Base-by-base conservation (phyloP, 2,797 vertebrate genomes). In the Rhinophrynus dorsalis region DNA sequence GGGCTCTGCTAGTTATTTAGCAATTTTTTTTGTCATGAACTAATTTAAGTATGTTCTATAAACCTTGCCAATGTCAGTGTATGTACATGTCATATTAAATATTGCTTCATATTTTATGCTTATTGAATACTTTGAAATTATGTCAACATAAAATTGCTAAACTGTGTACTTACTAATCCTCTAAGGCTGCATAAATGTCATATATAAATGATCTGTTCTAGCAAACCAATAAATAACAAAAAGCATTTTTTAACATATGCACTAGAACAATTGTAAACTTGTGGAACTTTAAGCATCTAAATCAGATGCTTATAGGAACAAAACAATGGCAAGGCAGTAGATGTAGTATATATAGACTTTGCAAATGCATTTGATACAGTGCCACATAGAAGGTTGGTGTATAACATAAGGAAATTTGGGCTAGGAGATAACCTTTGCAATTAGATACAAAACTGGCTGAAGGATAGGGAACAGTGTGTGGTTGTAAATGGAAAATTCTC, bases 81-180 rank as follows among this genome's bases (percentile, higher is more conserved):
- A 71, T 64, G 68, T 51, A 45, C 51, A 48, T 71, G 42, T 71
- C 68, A 38, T 50, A 52, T 51, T 64, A 57, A 57, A 64, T 71
- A 63, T 63, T 52, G 56, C 60, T 64, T 71, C 52, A 64, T 71
- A 64, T 64, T 64, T 71, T 71, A 71, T 71, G 68, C 68, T 71
- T 64, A 71, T 71, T 64, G 60, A 71, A 71, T 64, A 57, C 64
- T 58, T 71, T 71, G 59, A 71, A 60, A 71, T n/a, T n/a, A 40
- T 71, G 68, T 71, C 68, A 71, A 64, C 42, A 64, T 64, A 71
- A 71, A 71, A 71, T 71, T n/a, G 51, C 68, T 64, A 57, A 71
- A 71, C 60, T 57, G 68, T 60, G 40, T 44, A 71, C 40, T 71
- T 64, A 64, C 60, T 71, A 71, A 71, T 71, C 60, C 68, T 64